phyloP scores from a whole-genome alignment of 2,888 invertebrate species.

The Escarpia spicata region DNA sequence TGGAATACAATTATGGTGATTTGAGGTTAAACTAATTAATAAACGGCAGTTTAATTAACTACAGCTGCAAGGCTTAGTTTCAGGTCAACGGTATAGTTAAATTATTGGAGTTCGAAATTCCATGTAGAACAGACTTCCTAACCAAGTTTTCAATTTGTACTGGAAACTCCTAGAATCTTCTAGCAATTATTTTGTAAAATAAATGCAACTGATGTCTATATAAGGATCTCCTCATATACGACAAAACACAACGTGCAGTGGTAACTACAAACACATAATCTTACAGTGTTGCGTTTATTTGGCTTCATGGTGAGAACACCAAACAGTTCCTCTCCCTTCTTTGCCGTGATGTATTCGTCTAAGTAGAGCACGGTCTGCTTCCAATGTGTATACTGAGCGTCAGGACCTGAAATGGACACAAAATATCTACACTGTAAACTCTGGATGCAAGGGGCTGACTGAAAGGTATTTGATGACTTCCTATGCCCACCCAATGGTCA shows the following conservation, averaged over 20 bases:
- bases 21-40: too few relatives aligned
- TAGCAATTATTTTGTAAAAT: background rate
- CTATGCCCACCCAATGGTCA: background rate
- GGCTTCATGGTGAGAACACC: conserved; percentile 94
- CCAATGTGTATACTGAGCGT: conserved; percentile 99
- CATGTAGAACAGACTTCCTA: too few relatives aligned
- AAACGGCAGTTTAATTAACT: too few relatives aligned
- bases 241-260: background rate
- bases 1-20: too few relatives aligned
- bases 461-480: background rate
- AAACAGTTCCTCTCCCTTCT: conserved; percentile 89
- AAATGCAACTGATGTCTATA: background rate
- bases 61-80: too few relatives aligned
- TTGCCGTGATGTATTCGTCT: conserved; percentile 91
- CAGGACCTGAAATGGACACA: conserved; percentile 75
- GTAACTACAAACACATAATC: background rate
- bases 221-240: background rate
- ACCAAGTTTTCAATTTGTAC: too few relatives aligned
- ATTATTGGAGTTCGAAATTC: too few relatives aligned
- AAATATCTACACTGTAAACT: too few relatives aligned
- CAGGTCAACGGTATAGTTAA: too few relatives aligned
- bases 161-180: too few relatives aligned
- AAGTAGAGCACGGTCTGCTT: conserved; percentile 99
- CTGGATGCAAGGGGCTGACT: background rate
- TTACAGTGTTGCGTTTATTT: conserved; percentile 88